A percentile compares a stretch with the other conserved stretches of the same genome.
Conservation (phyloP, 1,140 invertebrate genomes). For the Ostrea denselamellosa region DNA sequence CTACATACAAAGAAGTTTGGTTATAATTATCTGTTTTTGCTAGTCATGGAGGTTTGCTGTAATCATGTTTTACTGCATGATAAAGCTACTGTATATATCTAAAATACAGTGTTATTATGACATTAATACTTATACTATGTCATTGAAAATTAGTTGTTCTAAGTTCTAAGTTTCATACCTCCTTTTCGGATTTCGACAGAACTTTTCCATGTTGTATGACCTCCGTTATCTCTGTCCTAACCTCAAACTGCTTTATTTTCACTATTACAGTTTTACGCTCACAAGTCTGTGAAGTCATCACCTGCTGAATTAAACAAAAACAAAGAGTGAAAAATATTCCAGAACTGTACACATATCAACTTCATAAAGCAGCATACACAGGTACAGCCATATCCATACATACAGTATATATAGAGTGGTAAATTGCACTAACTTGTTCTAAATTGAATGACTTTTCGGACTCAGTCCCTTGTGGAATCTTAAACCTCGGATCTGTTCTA, state of each 20-base stretch:
- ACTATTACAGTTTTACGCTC: neutral
- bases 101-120: too few relatives aligned
- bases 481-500: conserved; percentile 11
- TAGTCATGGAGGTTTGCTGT: too few relatives aligned
- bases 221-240: neutral
- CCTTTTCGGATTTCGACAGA: neutral
- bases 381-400: too few relatives aligned
- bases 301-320: neutral
- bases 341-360: too few relatives aligned
- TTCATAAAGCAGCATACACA: neutral
- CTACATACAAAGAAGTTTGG: too few relatives aligned
- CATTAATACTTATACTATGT: too few relatives aligned
- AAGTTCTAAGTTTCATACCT: neutral
- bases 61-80: too few relatives aligned
- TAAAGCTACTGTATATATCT: too few relatives aligned
- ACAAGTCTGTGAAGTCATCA: neutral
- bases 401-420: neutral
- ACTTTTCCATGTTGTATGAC: neutral
- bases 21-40: too few relatives aligned
- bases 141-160: too few relatives aligned
- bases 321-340: too few relatives aligned
- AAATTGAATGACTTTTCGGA: neutral
- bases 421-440: neutral
- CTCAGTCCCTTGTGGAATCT: neutral
- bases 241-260: conserved; percentile 13